Conservation (phyloP, 2,797 vertebrate genomes). For the Alectoris magna region DNA sequence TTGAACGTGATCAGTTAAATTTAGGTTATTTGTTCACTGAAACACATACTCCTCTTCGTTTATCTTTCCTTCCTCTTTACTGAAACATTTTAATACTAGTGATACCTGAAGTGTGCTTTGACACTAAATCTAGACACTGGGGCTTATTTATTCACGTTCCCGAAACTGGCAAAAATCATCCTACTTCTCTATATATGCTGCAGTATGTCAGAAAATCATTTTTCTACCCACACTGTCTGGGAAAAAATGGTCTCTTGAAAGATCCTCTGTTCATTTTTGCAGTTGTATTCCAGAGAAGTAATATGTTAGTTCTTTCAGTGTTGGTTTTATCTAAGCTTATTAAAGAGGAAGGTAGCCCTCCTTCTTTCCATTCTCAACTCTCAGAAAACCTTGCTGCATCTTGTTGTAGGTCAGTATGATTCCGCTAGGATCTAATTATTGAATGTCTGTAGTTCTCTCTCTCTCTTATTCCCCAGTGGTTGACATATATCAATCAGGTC, state of each 20-base stretch:
- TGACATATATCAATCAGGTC: neutral
- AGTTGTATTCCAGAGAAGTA: neutral
- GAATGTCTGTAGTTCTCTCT: neutral
- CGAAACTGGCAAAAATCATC: neutral
- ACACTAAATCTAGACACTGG: neutral
- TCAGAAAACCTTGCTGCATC: neutral
- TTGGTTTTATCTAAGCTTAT: neutral
- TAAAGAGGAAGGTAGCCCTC: neutral
- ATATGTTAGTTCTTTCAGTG: neutral
- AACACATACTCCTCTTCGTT: neutral
- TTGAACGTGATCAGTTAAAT: neutral
- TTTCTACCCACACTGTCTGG: neutral
- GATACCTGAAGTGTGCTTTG: neutral
- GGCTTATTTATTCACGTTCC: neutral
- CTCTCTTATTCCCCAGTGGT: neutral
- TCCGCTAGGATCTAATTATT: neutral
- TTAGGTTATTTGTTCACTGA: neutral
- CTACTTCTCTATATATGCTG: neutral
- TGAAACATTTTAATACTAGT: neutral
- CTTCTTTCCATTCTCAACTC: neutral
- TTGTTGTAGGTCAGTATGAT: neutral
- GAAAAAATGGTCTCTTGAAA: neutral
- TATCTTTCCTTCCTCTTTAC: neutral
- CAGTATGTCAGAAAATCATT: neutral
- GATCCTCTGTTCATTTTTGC: neutral